Evolutionary conservation across 1,140 invertebrate genomes (phyloP).

Genomic region (Hydropsyche tenuis): DNA sequence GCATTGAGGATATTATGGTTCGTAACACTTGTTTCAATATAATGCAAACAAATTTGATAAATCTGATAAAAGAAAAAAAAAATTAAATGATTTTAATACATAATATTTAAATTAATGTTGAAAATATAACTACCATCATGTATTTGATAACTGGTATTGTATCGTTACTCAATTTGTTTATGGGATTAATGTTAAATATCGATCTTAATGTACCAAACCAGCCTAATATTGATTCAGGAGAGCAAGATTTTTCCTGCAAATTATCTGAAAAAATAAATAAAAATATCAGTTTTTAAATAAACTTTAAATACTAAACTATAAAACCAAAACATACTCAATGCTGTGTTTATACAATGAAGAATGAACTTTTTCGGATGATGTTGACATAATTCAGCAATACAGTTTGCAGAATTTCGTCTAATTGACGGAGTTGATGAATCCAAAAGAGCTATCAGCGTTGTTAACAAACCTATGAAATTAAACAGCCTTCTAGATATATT

Average conservation of each 20-base stretch:
- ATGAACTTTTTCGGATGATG: slow-evolving; percentile 55
- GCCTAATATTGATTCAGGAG: slow-evolving; percentile 40
- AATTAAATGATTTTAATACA: slow-evolving; percentile 36
- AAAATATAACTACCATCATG: slow-evolving; percentile 38
- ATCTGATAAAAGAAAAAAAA: slow-evolving; percentile 66
- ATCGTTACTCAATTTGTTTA: slow-evolving; percentile 34
- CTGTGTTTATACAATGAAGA: slow-evolving; percentile 51
- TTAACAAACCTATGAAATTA: slow-evolving; percentile 55
- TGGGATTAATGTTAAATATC: slow-evolving; percentile 37
- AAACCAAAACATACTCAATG: slow-evolving; percentile 42
- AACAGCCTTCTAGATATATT: not conserved
- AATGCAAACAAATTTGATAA: slow-evolving; percentile 82
- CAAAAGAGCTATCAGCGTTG: slow-evolving; percentile 54
- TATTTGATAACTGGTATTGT: slow-evolving; percentile 41
- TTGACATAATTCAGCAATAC: slow-evolving; percentile 56
- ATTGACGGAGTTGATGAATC: slow-evolving; percentile 55
- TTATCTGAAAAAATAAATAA: slow-evolving; percentile 15
- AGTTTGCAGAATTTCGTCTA: slow-evolving; percentile 55
- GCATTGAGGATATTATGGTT: slow-evolving; percentile 89
- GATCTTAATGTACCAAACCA: slow-evolving; percentile 46
- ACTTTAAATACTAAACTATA: not conserved
- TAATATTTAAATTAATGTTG: not conserved
- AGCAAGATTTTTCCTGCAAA: slow-evolving; percentile 31
- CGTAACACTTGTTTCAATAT: slow-evolving; percentile 66
- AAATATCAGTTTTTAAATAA: slow-evolving; percentile 5